Percentiles rank a stretch among this genome's conserved stretches.
Evolutionary conservation across 2,113 vertebrate species (phyloP).

Genomic region (Ibidorhyncha struthersii): DNA sequence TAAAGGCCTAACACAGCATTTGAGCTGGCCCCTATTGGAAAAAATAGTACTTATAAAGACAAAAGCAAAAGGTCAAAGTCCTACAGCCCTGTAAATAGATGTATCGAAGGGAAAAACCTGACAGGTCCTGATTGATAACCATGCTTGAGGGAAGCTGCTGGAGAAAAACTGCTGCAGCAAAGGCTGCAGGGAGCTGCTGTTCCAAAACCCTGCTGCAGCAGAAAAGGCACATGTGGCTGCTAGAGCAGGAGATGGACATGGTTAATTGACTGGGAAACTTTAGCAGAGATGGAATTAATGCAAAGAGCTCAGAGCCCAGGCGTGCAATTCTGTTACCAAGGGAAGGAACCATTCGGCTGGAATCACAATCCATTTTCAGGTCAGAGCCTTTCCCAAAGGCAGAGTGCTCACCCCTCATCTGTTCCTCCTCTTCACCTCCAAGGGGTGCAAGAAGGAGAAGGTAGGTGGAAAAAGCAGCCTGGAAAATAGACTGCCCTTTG

Average conservation of each 20-base stretch:
- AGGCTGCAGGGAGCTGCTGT: slow-evolving; percentile 29
- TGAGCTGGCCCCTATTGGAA: neutral
- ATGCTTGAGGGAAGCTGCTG: slow-evolving; percentile 23
- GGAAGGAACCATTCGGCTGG: slow-evolving; percentile 14
- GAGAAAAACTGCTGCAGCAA: slow-evolving; percentile 38
- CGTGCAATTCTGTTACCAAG: slow-evolving; percentile 34
- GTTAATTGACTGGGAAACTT: slow-evolving; percentile 70
- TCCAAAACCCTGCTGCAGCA: slow-evolving; percentile 29
- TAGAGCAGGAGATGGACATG: slow-evolving; percentile 47
- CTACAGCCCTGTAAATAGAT: slow-evolving; percentile 51
- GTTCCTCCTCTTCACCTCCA: neutral
- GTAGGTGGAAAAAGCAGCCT: slow-evolving; percentile 46
- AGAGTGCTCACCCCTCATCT: neutral
- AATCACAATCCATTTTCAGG: slow-evolving; percentile 65
- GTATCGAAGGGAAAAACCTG: slow-evolving; percentile 22
- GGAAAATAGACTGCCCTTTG: slow-evolving; percentile 34
- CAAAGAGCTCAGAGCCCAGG: slow-evolving; percentile 41
- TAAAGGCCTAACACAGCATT: neutral
- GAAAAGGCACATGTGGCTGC: slow-evolving; percentile 49
- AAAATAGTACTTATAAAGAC: slow-evolving; percentile 17
- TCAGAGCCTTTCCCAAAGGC: slow-evolving; percentile 56
- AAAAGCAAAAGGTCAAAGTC: slow-evolving; percentile 42
- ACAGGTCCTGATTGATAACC: slow-evolving; percentile 60
- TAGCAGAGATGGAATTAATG: slow-evolving; percentile 67
- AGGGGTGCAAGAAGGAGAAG: neutral